Evolutionary conservation across 2,113 vertebrate species (phyloP).

Genomic region (Cettia cetti): DNA sequence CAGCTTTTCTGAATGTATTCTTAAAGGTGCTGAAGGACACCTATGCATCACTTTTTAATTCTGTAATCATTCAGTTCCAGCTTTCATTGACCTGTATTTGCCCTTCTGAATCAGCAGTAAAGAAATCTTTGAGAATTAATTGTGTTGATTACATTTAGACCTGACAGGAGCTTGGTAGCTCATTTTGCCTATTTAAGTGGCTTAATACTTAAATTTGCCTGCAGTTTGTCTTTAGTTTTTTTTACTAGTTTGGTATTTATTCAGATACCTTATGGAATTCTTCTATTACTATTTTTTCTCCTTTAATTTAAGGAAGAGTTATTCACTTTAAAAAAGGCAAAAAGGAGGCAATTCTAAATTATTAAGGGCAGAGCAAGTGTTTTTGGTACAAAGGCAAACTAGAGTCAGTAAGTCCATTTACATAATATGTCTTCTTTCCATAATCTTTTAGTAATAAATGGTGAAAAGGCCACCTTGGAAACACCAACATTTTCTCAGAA

Average conservation of each 20-base stretch:
- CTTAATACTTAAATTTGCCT: background rate
- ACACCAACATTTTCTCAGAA: conserved; percentile 98
- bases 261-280: background rate
- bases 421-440: background rate
- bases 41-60: background rate
- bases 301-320: background rate
- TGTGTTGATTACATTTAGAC: background rate
- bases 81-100: background rate
- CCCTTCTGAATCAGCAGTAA: background rate
- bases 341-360: background rate
- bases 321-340: background rate
- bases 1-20: background rate
- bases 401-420: background rate
- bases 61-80: background rate
- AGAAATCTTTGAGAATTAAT: background rate
- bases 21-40: background rate
- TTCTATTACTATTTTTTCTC: background rate
- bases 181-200: background rate
- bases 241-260: background rate
- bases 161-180: background rate
- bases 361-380: background rate
- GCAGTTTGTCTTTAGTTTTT: background rate
- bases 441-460: conserved; percentile 90
- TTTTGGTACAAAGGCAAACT: background rate
- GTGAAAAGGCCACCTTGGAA: conserved; percentile 98